phyloP scores from a whole-genome alignment of 2,888 invertebrate species.

The Troilus luridus region DNA sequence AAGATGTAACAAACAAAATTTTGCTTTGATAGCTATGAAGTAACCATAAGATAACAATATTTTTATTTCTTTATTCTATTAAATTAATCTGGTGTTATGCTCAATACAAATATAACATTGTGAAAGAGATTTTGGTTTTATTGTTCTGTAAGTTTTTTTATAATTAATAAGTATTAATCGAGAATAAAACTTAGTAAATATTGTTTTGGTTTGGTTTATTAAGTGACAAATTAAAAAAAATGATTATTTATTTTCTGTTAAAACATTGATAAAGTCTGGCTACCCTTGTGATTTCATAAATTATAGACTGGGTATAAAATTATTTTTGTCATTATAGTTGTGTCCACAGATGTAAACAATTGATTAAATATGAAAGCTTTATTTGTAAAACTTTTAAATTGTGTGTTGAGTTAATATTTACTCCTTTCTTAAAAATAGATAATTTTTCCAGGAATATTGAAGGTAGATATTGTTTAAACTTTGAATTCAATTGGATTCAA shows the following conservation, averaged over 20 bases:
- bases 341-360: not conserved
- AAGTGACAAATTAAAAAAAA: not conserved
- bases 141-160: not conserved
- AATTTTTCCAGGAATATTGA: not conserved
- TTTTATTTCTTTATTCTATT: not conserved
- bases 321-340: not conserved
- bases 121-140: not conserved
- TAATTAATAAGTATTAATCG: not conserved
- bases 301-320: not conserved
- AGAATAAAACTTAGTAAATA: not conserved
- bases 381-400: not conserved
- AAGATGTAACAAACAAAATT: not conserved
- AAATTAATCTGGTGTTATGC: not conserved
- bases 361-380: not conserved
- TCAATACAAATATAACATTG: not conserved
- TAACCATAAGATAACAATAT: not conserved
- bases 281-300: constrained; percentile 1
- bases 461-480: not conserved
- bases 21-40: not conserved
- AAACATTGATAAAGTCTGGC: not conserved
- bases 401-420: not conserved
- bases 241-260: not conserved
- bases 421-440: not conserved
- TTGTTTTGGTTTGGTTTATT: not conserved
- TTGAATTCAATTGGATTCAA: not conserved